Base-by-base conservation (phyloP, 2,888 invertebrate genomes). In the Abscondita cerata region DNA sequence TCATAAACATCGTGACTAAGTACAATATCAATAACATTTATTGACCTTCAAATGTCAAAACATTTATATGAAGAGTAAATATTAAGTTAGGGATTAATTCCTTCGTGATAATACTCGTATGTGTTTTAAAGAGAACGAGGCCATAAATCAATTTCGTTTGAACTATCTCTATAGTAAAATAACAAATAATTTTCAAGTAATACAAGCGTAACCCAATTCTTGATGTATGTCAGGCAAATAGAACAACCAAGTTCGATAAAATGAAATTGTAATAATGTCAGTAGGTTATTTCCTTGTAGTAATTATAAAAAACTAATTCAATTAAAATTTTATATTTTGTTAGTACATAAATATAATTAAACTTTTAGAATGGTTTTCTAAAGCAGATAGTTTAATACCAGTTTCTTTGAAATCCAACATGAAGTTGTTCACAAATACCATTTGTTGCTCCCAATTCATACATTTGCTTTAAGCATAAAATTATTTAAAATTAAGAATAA, bases 161-260 rank as follows among this genome's bases (percentile, higher is more conserved):
- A 48, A 48, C 13, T n/a, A 25, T 31, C n/a, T 44, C 44, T 44
- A 44, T 44, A 44, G 44, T 44, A 44, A 44, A 44, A 44, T 18
- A 55, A 56, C 48, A 48, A 47, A 56, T 56, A 56, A 56, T 56
- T 56, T 40, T 48, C 55, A 36, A 48, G 38, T 48, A 47, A 48
- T 38, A 47, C 19, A 48, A 15, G 55, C 55, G 40, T 56, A 56
- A 56, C 55, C 55, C 19, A 56, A 56, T 56, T 56, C 55, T 16
- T 56, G 48, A 56, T 56, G 36, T 56, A 38, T 56, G 55, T 56
- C 55, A 56, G 13, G 48, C 47, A 56, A 56, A 56, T 56, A 56
- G 55, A 50, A 38, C 55, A 48, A 31, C 46, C 11, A 47, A 25
- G 55, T 56, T 50, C 55, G 25, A 56, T 56, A 46, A 56, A 40